Base-by-base conservation (phyloP, 1,140 invertebrate genomes). In the Ladona fulva region DNA sequence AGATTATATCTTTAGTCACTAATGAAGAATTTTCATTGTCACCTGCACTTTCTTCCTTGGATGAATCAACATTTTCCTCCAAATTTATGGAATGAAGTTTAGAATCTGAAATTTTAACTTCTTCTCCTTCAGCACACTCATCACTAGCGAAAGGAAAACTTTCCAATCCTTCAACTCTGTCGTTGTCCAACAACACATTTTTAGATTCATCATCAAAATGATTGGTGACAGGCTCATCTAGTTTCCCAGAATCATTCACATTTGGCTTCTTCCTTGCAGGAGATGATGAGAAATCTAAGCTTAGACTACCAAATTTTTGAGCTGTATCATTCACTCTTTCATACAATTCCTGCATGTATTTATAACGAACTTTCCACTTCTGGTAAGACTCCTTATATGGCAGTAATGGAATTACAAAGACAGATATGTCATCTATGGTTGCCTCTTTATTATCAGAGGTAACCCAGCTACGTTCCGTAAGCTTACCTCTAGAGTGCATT, bases 371-470 rank as follows among this genome's bases (percentile, higher is more conserved):
- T 66, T 66, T 66, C 52, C 52, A 66, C 52, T 66, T 66, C 14
- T 66, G 52, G 12, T 66, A 66, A 66, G 52, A 66, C n/a, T 66
- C 52, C 78, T 89, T 87, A 83, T 92, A 92, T 78, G 89, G 89
- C 82, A 88, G 86, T 19, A 94, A 83, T 6, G 94, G 94, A 81
- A 96, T 91, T 16, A 95, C 94, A 85, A 95, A 92, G 19, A 93
- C 93, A 80, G 92, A 92, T 80, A 96, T 95, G 82, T 96, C 94
- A 83, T 96, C 94, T 29, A 92, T 91, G 6, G 93, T 94, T 66
- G 93, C 93, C 75, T 87, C 85, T 80, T 88, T 87, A 77, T 88
- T 89, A 79, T 90, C 89, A 24, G 88, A 77, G 85, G 87, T 90
- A 87, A 84, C 89, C 89, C 92, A 93, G 25, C 89, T 88, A 24